phyloP scores from a whole-genome alignment of 2,888 invertebrate genomes.

The Leptinotarsa haldemani region DNA sequence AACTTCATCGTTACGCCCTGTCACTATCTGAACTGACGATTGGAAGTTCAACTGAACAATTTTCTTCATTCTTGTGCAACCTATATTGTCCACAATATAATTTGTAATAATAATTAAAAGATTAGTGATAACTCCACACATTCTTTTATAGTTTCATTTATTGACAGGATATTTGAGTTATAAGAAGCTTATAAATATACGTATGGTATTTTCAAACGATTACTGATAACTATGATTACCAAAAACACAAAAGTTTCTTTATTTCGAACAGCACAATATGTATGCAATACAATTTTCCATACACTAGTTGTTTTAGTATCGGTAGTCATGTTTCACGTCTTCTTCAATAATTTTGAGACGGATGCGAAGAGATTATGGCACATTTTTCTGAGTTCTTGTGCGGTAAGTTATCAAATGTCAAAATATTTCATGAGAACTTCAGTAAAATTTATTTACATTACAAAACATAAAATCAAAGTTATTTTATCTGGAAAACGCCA shows the following conservation, averaged over 20 bases:
- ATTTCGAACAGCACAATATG: constrained; percentile 45
- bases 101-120: too few species aligned
- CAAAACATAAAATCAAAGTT: too few species aligned
- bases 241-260: constrained; percentile 32
- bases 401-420: constrained; percentile 51
- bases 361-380: constrained; percentile 51
- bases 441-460: too few species aligned
- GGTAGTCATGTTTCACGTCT: constrained; percentile 53
- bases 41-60: too few species aligned
- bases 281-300: constrained; percentile 53
- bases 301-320: constrained; percentile 53
- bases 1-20: too few species aligned
- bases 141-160: neutral
- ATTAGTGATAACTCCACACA: too few species aligned
- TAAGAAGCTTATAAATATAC: constrained; percentile 5
- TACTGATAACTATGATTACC: constrained; percentile 30
- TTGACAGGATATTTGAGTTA: neutral
- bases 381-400: constrained; percentile 51
- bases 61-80: too few species aligned
- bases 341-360: constrained; percentile 48
- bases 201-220: neutral
- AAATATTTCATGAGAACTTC: constrained; percentile 4
- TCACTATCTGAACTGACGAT: too few species aligned
- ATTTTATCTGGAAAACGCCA: too few species aligned
- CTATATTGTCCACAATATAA: too few species aligned